phyloP scores from a whole-genome alignment of 2,113 vertebrate species.

The Cariama cristata region DNA sequence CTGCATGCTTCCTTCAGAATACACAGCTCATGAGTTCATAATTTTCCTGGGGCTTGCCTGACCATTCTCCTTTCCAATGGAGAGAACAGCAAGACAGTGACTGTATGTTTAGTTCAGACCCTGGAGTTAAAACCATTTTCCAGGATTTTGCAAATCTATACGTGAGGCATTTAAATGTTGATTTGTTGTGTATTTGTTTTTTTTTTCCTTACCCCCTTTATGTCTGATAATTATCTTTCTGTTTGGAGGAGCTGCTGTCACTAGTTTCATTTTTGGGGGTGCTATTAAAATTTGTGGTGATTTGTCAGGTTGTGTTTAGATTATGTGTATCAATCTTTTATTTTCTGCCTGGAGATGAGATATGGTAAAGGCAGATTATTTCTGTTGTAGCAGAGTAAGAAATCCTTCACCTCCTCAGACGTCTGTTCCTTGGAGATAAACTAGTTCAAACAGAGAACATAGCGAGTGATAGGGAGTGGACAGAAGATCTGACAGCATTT shows the following conservation, averaged over 20 bases:
- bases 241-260: background rate
- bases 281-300: background rate
- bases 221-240: background rate
- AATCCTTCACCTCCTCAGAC: background rate
- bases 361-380: background rate
- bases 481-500: background rate
- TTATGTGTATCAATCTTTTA: background rate
- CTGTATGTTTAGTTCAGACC: background rate
- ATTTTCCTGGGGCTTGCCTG: background rate
- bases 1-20: background rate
- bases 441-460: background rate
- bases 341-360: background rate
- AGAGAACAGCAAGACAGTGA: background rate
- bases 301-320: background rate
- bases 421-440: conserved; percentile 1
- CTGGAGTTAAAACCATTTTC: background rate
- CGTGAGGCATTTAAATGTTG: background rate
- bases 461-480: background rate
- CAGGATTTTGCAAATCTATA: background rate
- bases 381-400: background rate
- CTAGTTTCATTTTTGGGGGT: background rate
- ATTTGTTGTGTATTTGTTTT: background rate
- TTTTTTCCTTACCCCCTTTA: background rate
- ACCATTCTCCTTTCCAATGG: background rate
- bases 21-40: background rate